Percentiles rank a stretch among this genome's conserved stretches.
phyloP scores from a whole-genome alignment of 1,140 invertebrate genomes.

The Leptinotarsa defecta region DNA sequence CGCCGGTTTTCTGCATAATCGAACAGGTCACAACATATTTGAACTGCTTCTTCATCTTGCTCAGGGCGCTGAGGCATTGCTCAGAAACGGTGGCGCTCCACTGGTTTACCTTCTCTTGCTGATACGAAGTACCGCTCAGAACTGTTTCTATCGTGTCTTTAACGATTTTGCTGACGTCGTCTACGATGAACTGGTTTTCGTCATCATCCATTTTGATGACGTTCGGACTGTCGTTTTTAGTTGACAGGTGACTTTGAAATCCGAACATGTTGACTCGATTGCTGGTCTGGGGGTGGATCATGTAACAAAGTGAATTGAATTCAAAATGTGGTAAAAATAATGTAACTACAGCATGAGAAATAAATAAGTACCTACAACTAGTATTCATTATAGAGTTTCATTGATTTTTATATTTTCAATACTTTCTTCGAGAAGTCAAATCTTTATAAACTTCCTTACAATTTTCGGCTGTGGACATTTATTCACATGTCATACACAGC shows the following conservation, averaged over 20 bases:
- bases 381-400: too few species aligned
- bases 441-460: too few species aligned
- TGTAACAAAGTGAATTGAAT: too few species aligned
- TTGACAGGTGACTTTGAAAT: constrained; percentile 37
- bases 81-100: constrained; percentile 96
- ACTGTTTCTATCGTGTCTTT: constrained; percentile 95
- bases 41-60: constrained; percentile 94
- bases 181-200: constrained; percentile 52
- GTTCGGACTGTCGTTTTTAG: constrained; percentile 35
- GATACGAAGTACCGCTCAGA: constrained; percentile 92
- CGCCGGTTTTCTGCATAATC: constrained; percentile 98
- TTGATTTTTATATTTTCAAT: too few species aligned
- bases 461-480: too few species aligned
- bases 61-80: constrained; percentile 85
- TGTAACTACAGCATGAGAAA: too few species aligned
- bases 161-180: constrained; percentile 94
- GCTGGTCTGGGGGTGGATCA: background rate
- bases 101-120: constrained; percentile 94
- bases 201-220: constrained; percentile 48
- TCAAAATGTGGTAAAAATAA: too few species aligned
- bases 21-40: constrained; percentile 90
- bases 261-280: constrained; percentile 26
- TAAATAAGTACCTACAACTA: too few species aligned
- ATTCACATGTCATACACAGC: too few species aligned
- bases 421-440: too few species aligned